phyloP scores from a whole-genome alignment of 2,888 invertebrate species.

The Drosophila rubida region DNA sequence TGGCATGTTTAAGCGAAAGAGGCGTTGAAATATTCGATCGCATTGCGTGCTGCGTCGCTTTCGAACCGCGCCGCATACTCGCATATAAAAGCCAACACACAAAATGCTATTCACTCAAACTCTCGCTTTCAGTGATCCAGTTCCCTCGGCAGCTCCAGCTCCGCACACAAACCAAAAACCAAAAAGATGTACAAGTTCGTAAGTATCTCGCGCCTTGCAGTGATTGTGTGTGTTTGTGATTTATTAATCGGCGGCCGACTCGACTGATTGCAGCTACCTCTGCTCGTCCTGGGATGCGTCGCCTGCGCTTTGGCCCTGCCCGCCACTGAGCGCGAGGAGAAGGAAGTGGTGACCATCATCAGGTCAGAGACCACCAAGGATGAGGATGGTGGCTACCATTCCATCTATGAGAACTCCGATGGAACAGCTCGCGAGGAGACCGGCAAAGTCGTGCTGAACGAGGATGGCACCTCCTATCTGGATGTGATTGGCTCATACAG shows the following conservation, averaged over 20 bases:
- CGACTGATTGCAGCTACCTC: conserved; percentile 35
- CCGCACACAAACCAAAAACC: background rate
- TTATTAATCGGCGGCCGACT: background rate
- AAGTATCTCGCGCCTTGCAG: conserved; percentile 67
- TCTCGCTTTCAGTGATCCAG: conserved; percentile 60
- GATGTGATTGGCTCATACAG: conserved; percentile 82
- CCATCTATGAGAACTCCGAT: conserved; percentile 72
- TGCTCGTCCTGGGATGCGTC: conserved; percentile 47
- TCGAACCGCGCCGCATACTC: conserved; percentile 7
- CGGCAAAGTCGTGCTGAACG: conserved; percentile 67
- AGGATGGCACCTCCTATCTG: conserved; percentile 72
- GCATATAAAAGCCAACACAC: conserved; percentile 75
- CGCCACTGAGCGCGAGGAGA: conserved; percentile 40
- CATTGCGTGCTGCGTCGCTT: conserved; percentile 9
- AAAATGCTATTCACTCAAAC: conserved; percentile 47
- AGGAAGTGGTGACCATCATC: conserved; percentile 64
- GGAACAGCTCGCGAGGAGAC: conserved; percentile 77
- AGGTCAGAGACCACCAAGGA: conserved; percentile 70
- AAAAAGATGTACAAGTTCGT: conserved; percentile 77
- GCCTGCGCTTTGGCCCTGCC: conserved; percentile 53
- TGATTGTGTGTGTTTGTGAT: background rate
- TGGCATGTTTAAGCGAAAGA: conserved; percentile 77
- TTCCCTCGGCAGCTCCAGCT: background rate
- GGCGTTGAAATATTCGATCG: conserved; percentile 35
- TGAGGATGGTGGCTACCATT: conserved; percentile 78